Evolutionary conservation across 2,888 invertebrate species (phyloP), one percentile per base, ranked within the genome.

Genomic region (Falcaria lacertinaria): DNA sequence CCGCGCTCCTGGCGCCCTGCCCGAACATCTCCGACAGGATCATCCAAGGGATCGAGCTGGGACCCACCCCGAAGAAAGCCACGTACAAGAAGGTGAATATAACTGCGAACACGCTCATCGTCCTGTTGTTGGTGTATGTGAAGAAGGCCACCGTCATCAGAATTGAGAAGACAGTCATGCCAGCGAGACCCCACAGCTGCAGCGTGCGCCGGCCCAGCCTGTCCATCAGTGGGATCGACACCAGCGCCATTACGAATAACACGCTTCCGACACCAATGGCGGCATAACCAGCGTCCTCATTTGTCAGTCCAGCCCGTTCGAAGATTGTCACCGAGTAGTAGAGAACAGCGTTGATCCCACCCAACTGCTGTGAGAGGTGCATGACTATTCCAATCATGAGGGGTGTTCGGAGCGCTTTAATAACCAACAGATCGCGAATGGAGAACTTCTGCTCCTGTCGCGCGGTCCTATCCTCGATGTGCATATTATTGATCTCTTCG

Each of bases 221-320:
- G 69, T 94, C 94, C 92, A 94, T 94, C 54, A 94, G 70, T n/a
- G 93, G 93, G 48, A 94, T 93, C 5, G 94, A 93, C 4, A 94
- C 91, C n/a, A 94, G 72, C 3, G 94, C 94, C 94, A 94, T 94
- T 39, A 91, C 74, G 32, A 94, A 93, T 85, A 94, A 91, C 45
- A 94, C 92, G 40, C 91, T 91, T 32, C 94, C 94, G 1, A 92
- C 93, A 17, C 94, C 94, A 44, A 94, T 93, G 4, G 94, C 92
- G 13, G 94, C 93, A 63, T 92, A 90, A 49, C 92, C 89, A 28
- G 94, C 93, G 28, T 87, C 80, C 42, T 90, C 83, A 34, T 85
- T 78, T 6, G 80, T 77, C 39, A 94, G 77, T 6, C 94, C 94
- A 15, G 94, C 92, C 16, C 80, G 85, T 44, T 80, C 77, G 71